A percentile compares a stretch with the other conserved stretches of the same genome.
Evolutionary conservation across 2,113 vertebrate species (phyloP).

Genomic region (Columba livia): DNA sequence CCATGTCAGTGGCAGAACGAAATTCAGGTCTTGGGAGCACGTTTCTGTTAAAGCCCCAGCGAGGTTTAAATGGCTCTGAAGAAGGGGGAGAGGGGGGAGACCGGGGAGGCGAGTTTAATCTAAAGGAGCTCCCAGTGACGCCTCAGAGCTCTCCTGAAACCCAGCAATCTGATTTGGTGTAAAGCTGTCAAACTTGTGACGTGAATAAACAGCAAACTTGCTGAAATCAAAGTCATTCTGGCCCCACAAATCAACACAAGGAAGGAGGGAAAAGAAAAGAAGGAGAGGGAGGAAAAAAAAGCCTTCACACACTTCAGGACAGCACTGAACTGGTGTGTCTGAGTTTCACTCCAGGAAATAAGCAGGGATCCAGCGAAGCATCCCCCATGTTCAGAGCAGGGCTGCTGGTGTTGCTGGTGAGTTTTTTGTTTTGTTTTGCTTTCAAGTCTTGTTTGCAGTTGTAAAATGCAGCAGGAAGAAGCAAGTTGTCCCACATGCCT

Average conservation of each 20-base stretch:
- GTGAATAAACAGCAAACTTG: constrained; percentile 59
- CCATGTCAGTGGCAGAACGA: constrained; percentile 75
- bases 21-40: constrained; percentile 61
- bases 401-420: constrained; percentile 7
- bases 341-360: constrained; percentile 34
- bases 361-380: constrained; percentile 8
- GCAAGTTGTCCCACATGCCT: not conserved
- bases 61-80: constrained; percentile 75
- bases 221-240: constrained; percentile 59
- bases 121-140: constrained; percentile 68
- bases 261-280: constrained; percentile 52
- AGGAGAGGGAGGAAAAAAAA: not conserved
- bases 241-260: constrained; percentile 34
- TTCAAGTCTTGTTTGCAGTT: not conserved
- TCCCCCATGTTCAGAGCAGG: constrained; percentile 5
- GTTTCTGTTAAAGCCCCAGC: constrained; percentile 71
- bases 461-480: constrained; percentile 28
- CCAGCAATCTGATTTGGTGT: constrained; percentile 78
- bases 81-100: constrained; percentile 66
- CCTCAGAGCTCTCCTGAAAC: constrained; percentile 59
- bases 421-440: not conserved
- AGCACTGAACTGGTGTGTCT: not conserved
- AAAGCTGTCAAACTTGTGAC: constrained; percentile 81
- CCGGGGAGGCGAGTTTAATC: constrained; percentile 79
- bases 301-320: not conserved